These are phyloP conservation scores for Actinemys pallida DNA, from an alignment of 2,113 vertebrate species.

Conservation along the genomic window DNA sequence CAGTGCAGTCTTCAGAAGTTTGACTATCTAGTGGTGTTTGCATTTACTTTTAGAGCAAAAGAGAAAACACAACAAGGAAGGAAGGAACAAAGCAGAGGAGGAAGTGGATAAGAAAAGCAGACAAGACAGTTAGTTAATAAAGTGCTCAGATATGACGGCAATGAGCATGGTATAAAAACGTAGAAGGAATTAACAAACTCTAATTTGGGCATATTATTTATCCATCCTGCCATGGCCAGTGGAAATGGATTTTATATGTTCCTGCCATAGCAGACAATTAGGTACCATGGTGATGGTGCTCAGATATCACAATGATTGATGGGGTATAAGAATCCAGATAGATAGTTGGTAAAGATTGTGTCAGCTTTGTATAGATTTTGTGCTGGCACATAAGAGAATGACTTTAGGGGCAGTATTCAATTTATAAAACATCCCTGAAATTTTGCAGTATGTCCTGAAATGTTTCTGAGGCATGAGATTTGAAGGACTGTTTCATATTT, in stretches of 20 bases:
- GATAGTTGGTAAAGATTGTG: not conserved
- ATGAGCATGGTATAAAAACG: not conserved
- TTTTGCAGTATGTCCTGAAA: not conserved
- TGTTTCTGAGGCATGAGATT: not conserved
- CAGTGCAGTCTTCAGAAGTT: not conserved
- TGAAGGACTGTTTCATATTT: not conserved
- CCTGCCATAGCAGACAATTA: not conserved
- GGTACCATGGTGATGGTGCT: not conserved
- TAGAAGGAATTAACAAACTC: not conserved
- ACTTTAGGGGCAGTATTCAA: not conserved
- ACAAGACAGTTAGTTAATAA: not conserved
- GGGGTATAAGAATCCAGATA: not conserved
- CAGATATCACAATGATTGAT: not conserved
- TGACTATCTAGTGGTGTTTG: not conserved
- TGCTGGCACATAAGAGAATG: not conserved
- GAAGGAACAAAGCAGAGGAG: not conserved
- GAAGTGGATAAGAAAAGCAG: not conserved
- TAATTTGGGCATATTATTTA: not conserved
- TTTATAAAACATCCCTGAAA: not conserved
- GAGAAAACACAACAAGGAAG: not conserved
- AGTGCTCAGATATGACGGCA: rapidly evolving
- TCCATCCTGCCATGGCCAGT: not conserved
- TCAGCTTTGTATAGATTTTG: not conserved
- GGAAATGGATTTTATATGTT: not conserved
- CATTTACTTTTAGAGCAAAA: not conserved